Evolutionary conservation across 2,888 invertebrate genomes (phyloP).

Genomic region (Andrena trimmerana): DNA sequence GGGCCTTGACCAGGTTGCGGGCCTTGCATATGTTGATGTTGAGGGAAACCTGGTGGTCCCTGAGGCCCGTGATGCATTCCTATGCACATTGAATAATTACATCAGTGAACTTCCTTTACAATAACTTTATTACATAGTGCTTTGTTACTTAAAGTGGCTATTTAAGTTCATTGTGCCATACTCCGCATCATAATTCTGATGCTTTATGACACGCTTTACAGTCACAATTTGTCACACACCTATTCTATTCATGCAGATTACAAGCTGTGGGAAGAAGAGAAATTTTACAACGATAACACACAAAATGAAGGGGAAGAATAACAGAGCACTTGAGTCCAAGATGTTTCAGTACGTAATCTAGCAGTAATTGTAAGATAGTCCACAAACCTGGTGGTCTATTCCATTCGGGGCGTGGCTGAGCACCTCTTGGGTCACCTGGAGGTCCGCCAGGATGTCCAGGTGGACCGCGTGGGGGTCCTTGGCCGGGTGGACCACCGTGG

Average conservation of each 20-base stretch:
- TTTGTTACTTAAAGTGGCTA: slow-evolving; percentile 33
- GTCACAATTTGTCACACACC: slow-evolving; percentile 26
- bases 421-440: slow-evolving; percentile 87
- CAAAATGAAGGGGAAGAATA: slow-evolving; percentile 14
- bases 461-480: slow-evolving; percentile 85
- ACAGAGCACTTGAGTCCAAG: slow-evolving; percentile 59
- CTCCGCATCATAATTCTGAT: slow-evolving; percentile 8
- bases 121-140: slow-evolving; percentile 21
- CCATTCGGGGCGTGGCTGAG: slow-evolving; percentile 90
- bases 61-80: slow-evolving; percentile 89
- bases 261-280: slow-evolving; percentile 22
- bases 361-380: background rate
- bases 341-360: slow-evolving; percentile 66
- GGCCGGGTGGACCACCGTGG: slow-evolving; percentile 86
- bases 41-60: slow-evolving; percentile 86
- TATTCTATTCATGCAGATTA: slow-evolving; percentile 62
- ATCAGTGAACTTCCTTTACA: slow-evolving; percentile 60
- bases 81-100: slow-evolving; percentile 72
- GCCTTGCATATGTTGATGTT: slow-evolving; percentile 87
- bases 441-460: slow-evolving; percentile 87
- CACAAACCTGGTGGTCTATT: slow-evolving; percentile 88
- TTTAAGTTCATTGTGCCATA: slow-evolving; percentile 26
- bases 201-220: slow-evolving; percentile 12
- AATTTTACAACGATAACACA: slow-evolving; percentile 21
- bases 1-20: slow-evolving; percentile 91